Evolutionary conservation across 2,113 vertebrate species (phyloP), one percentile per base, ranked within the genome.

Genomic region (Pipra filicauda): DNA sequence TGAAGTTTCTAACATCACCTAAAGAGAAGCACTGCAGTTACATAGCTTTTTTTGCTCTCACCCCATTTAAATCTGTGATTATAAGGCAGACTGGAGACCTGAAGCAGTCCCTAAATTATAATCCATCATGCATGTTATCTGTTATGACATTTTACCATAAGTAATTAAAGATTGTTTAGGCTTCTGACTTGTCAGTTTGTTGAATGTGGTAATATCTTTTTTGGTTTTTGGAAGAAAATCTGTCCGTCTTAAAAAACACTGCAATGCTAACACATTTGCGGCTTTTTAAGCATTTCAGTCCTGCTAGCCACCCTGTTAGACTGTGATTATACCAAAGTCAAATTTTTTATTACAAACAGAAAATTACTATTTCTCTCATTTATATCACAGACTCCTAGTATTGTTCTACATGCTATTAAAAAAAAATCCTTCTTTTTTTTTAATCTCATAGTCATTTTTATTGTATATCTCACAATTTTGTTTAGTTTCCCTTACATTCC

Each of bases 151-250:
- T 84, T 93, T 89, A 51, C 73, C 51, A 87, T 46, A 86, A 43
- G 73, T 80, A 94, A 74, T 84, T 87, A 91, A 92, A 79, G 54
- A 86, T 80, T 84, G 55, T 84, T 96, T 89, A 87, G 81, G 87
- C 33, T 81, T 48, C 72, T 51, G 30, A 89, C 33, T 94, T 89
- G 55, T 77, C 80, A 89, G 55, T 64, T 94, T 35, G 84, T 71
- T 89, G 33, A 91, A 89, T 0, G 2, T 13, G 15, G 9, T 17
- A 81, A 55, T 33, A 28, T 22, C 11, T 49, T 44, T 61, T 80
- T 75, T 59, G 3, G 7, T 21, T 95, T 95, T 84, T 57, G 43
- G 35, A 85, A 89, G 46, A 77, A 94, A 89, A 77, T 13, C 46
- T 1, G 1, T 33, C 33, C 16, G 87, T 71, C 55, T 41, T 71